Evolutionary conservation across 64 coral and sea anemone species (phyloP).

Genomic region (Montipora cactus): DNA sequence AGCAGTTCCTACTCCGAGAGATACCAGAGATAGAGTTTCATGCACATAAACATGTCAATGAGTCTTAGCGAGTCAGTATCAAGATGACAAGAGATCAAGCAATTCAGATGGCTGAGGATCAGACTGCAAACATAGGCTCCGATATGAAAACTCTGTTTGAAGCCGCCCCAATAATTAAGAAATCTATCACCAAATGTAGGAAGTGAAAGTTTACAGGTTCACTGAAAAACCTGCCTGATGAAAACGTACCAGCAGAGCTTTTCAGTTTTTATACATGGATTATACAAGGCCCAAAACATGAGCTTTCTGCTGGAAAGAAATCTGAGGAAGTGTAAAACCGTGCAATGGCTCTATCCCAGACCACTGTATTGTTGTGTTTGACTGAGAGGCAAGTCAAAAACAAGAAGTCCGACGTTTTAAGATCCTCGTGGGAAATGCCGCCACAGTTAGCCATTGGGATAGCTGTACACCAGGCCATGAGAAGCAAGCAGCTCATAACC

Average conservation of each 20-base stretch:
- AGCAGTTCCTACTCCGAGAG: neutral
- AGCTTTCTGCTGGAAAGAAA: neutral
- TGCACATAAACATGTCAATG: neutral
- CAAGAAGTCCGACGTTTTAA: neutral
- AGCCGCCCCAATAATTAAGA: slow-evolving; percentile 36
- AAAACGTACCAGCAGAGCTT: slow-evolving; percentile 32
- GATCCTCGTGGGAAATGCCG: neutral
- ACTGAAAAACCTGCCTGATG: slow-evolving; percentile 37
- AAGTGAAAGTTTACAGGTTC: slow-evolving; percentile 58
- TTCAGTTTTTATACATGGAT: slow-evolving; percentile 38
- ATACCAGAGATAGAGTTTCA: neutral
- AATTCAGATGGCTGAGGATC: slow-evolving; percentile 50
- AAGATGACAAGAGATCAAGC: slow-evolving; percentile 15
- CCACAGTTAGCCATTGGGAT: neutral
- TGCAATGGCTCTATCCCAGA: slow-evolving; percentile 52
- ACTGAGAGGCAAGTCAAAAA: slow-evolving; percentile 43
- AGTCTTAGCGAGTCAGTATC: neutral
- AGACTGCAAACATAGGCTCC: slow-evolving; percentile 21
- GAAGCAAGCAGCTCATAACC: neutral
- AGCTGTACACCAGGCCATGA: neutral
- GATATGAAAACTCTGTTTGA: slow-evolving; percentile 75
- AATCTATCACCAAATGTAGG: slow-evolving; percentile 53
- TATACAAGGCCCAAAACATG: slow-evolving; percentile 43
- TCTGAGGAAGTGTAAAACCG: slow-evolving; percentile 48
- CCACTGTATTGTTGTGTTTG: slow-evolving; percentile 50